Percentiles rank a stretch among this genome's conserved stretches.
Conservation (phyloP, 2,797 vertebrate genomes). For the Peromyscus attwateri region DNA sequence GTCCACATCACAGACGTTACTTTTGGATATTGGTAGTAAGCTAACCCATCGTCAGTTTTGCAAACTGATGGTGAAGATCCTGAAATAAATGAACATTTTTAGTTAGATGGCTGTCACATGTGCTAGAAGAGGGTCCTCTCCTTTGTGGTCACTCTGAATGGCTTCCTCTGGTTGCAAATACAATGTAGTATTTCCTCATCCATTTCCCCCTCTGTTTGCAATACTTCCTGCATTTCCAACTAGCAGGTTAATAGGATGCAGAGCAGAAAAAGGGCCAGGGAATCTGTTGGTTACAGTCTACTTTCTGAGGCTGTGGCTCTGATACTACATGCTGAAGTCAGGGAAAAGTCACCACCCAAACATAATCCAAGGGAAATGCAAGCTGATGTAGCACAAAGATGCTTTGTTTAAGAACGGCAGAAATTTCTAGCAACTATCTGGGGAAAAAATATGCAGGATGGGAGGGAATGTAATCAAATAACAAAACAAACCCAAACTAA, state of each 20-base stretch:
- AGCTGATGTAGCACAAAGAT: constrained; percentile 86
- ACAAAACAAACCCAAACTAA: constrained; percentile 86
- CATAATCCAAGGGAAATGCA: constrained; percentile 86
- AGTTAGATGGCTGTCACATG: neutral
- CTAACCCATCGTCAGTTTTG: constrained; percentile 34
- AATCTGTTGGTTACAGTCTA: constrained; percentile 88
- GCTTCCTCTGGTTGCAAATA: constrained; percentile 34
- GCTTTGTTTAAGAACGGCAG: constrained; percentile 87
- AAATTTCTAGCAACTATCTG: constrained; percentile 87
- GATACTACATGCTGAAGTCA: constrained; percentile 85
- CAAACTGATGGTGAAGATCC: constrained; percentile 19
- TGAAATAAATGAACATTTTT: constrained; percentile 55
- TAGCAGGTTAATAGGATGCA: constrained; percentile 84
- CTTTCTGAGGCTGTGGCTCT: constrained; percentile 83
- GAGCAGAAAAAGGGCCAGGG: constrained; percentile 80
- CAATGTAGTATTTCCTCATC: constrained; percentile 67
- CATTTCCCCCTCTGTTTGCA: constrained; percentile 80
- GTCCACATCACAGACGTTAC: constrained; percentile 13
- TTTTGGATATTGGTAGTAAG: constrained; percentile 28
- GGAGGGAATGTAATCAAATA: constrained; percentile 88
- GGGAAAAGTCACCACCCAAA: constrained; percentile 86
- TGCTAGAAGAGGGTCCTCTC: neutral
- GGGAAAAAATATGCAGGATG: constrained; percentile 69
- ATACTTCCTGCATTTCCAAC: constrained; percentile 73
- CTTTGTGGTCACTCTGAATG: constrained; percentile 68